phyloP scores from a whole-genome alignment of 2,113 vertebrate genomes.

The Chauna torquata region DNA sequence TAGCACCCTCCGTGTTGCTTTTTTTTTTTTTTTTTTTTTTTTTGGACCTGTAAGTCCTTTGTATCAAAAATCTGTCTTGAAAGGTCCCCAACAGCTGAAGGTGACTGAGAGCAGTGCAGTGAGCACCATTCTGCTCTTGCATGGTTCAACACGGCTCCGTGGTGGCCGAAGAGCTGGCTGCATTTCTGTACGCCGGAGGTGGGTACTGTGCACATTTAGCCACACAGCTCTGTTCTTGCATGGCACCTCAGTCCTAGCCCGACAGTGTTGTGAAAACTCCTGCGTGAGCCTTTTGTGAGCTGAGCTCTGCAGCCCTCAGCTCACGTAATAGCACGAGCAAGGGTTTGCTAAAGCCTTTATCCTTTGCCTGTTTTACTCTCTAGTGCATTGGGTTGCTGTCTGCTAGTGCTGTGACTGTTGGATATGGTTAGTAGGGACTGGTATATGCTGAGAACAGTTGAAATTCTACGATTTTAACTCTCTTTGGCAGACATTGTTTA shows the following conservation, averaged over 20 bases:
- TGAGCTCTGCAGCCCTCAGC: neutral
- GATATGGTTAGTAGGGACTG: neutral
- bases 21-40: neutral
- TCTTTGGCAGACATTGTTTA: neutral
- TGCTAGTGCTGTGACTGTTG: neutral
- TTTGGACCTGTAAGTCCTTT: neutral
- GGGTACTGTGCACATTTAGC: neutral
- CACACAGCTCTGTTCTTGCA: neutral
- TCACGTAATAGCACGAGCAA: accelerated
- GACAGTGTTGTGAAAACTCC: neutral
- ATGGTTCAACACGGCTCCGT: accelerated
- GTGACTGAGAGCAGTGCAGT: neutral
- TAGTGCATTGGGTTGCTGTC: neutral
- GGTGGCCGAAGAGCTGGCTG: neutral
- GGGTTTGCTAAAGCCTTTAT: neutral
- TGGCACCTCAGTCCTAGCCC: neutral
- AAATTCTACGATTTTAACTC: neutral
- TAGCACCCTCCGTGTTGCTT: neutral
- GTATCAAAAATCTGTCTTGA: neutral
- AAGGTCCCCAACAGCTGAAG: neutral
- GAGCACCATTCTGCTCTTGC: accelerated
- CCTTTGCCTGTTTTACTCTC: neutral
- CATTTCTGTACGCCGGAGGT: neutral
- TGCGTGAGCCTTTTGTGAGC: neutral
- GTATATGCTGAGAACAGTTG: neutral